phyloP scores from a whole-genome alignment of 2,113 vertebrate species.

The rabbit (Oryctolagus cuniculus) region DNA sequence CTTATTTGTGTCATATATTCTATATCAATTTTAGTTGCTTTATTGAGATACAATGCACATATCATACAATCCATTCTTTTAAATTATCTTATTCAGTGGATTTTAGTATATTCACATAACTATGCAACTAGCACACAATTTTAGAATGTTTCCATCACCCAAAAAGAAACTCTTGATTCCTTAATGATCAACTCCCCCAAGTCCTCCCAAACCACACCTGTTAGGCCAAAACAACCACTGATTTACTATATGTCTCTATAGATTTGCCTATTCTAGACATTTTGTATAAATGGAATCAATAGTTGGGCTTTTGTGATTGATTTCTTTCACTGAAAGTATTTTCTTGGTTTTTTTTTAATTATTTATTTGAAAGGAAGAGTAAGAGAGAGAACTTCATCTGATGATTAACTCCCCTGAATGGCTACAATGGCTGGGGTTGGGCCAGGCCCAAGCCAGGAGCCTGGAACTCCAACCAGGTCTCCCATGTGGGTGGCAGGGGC shows the following conservation, averaged over 20 bases:
- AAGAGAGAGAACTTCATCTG: too few species aligned
- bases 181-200: background rate
- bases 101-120: conserved; percentile 35
- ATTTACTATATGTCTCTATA: background rate
- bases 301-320: background rate
- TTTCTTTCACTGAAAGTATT: conserved; percentile 37
- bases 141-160: conserved; percentile 55
- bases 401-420: too few species aligned
- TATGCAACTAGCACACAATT: background rate
- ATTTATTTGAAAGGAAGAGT: conserved; percentile 8
- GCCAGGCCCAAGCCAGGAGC: too few species aligned
- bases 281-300: conserved; percentile 17
- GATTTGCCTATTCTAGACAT: conserved; percentile 3
- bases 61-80: conserved; percentile 18
- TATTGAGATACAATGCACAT: conserved; percentile 51
- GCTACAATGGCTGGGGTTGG: too few species aligned
- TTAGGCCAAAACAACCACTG: background rate
- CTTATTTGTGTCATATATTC: conserved; percentile 45
- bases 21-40: conserved; percentile 46
- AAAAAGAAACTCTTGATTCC: background rate
- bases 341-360: background rate
- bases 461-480: too few species aligned
- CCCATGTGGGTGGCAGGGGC: too few species aligned
- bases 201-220: background rate
- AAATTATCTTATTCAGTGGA: background rate